Base-by-base conservation (phyloP, 2,113 vertebrate genomes). In the Nycticryphes semicollaris region DNA sequence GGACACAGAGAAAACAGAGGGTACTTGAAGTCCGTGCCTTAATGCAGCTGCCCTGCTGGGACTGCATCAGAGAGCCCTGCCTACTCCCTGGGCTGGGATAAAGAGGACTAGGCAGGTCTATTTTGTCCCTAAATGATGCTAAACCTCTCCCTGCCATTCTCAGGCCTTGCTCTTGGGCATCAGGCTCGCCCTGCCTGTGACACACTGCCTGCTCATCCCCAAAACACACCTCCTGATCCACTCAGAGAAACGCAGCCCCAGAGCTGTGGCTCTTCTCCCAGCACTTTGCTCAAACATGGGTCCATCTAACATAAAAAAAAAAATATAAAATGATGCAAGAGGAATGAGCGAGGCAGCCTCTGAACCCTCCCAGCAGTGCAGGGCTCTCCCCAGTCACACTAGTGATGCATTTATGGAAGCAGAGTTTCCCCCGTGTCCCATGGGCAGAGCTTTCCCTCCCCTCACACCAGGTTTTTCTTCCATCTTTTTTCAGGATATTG, bases 121-220 rank as follows among this genome's bases (percentile, higher is more conserved):
- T 20, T 54, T 30, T 30, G 28, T 25, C 59, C 51, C 67, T 21
- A 47, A 10, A 23, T 9, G n/a, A 60, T 64, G 75, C 48, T 8
- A 14, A 77, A 51, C 22, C 68, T 28, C 23, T 37, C 50, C 47
- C 24, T 18, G 8, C 31, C 5, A 0, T 57, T 6, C 4, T 51
- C 80, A 35, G 51, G 64, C 3, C n/a, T 0, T 9, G 35, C 12
- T 23, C 20, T 12, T 1, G 0, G 20, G 53, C 47, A 37, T 3
- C 39, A 8, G 30, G 47, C 54, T 21, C 3, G n/a, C 16, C 22
- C 5, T 3, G 2, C 3, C 63, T 6, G 3, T 3, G 24, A 30
- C 43, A 22, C 12, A 0, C 5, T 6, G 0, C 4, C 13, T 14
- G 0, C 21, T 27, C 11, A 2, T 23, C 66, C 47, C 41, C 1